These are phyloP conservation scores for Stigmatopora nigra DNA, from an alignment of 2,113 vertebrate species.

Conservation along the genomic window DNA sequence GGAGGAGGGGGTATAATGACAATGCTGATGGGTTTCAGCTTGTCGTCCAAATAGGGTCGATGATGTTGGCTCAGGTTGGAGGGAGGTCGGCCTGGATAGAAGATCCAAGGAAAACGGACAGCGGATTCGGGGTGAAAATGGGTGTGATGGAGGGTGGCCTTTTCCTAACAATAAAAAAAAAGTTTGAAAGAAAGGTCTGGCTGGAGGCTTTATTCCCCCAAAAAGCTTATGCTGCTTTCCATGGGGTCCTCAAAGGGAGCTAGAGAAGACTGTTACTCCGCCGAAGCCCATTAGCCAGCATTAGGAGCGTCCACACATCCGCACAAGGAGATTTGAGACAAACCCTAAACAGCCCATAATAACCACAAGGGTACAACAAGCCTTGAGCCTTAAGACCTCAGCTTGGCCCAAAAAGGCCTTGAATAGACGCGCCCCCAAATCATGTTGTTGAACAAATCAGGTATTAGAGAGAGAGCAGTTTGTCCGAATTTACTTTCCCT, in stretches of 20 bases:
- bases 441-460: constrained; percentile 99
- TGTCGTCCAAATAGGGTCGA: constrained; percentile 38
- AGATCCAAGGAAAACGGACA: constrained; percentile 63
- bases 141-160: constrained; percentile 65
- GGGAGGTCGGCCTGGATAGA: constrained; percentile 46
- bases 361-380: constrained; percentile 96
- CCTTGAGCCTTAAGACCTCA: constrained; percentile 98
- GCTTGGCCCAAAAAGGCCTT: constrained; percentile 77
- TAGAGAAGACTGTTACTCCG: constrained; percentile 74
- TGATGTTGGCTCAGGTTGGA: constrained; percentile 49
- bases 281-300: constrained; percentile 96
- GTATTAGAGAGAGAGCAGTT: constrained; percentile 96
- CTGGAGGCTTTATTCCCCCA: constrained; percentile 60
- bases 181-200: constrained; percentile 64
- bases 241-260: constrained; percentile 67
- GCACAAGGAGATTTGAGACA: constrained; percentile 97
- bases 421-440: constrained; percentile 98
- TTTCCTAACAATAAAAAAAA: constrained; percentile 61
- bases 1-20: constrained; percentile 48
- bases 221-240: constrained; percentile 67
- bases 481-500: constrained; percentile 99
- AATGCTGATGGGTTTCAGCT: constrained; percentile 52
- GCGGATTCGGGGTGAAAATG: constrained; percentile 64
- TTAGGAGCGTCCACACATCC: constrained; percentile 90
- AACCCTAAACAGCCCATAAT: constrained; percentile 98